Evolutionary conservation across 2,113 vertebrate species (phyloP).

Genomic region (Xiphorhynchus elegans): DNA sequence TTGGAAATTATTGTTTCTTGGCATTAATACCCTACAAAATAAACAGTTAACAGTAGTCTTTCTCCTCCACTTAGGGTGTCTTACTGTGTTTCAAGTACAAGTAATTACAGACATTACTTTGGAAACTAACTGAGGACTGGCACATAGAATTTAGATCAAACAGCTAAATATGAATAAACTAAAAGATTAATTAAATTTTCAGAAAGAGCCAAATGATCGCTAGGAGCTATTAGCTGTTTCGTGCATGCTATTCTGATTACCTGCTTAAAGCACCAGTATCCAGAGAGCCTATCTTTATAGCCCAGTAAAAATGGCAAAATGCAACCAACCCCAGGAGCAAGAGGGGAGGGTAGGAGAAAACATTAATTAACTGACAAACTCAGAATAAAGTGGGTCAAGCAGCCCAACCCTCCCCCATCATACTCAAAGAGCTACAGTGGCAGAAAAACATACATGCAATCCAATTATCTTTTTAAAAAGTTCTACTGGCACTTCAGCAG

Average conservation of each 20-base stretch:
- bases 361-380: neutral
- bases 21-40: neutral
- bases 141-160: constrained; percentile 41
- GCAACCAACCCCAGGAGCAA: neutral
- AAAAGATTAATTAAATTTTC: constrained; percentile 20
- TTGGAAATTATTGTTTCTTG: neutral
- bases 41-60: neutral
- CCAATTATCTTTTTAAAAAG: neutral
- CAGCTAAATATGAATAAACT: constrained; percentile 45
- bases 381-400: neutral
- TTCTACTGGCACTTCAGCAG: neutral
- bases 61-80: neutral
- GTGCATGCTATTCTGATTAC: constrained; percentile 1
- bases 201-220: constrained; percentile 10
- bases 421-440: neutral
- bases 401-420: neutral
- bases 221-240: constrained; percentile 1
- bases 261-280: constrained; percentile 1
- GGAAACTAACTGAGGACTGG: constrained; percentile 26
- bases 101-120: neutral
- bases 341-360: neutral
- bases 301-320: neutral
- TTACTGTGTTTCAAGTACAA: constrained; percentile 24
- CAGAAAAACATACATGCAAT: neutral
- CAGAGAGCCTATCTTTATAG: neutral